A percentile compares a stretch with the other conserved stretches of the same genome.
These are phyloP conservation scores for Drosophila auraria DNA, from an alignment of 1,140 invertebrate genomes.

Conservation along the genomic window DNA sequence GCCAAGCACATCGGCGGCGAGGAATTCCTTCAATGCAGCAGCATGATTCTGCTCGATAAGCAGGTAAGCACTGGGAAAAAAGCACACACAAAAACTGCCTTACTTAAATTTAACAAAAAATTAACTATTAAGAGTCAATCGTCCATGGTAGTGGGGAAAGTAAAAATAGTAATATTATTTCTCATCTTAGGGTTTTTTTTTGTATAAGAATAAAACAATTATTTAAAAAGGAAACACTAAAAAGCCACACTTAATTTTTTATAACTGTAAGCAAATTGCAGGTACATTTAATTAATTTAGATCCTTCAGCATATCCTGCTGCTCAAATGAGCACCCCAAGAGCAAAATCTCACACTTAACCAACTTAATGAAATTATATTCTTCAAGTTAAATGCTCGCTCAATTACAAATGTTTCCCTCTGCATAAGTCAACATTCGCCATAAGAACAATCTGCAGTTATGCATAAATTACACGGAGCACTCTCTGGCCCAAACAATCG, in stretches of 20 bases:
- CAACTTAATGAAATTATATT: constrained; percentile 41
- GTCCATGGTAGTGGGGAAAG: too few species aligned
- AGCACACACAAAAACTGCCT: neutral
- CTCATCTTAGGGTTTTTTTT: too few species aligned
- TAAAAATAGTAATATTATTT: too few species aligned
- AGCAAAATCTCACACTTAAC: constrained; percentile 2
- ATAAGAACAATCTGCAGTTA: constrained; percentile 44
- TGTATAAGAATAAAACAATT: neutral
- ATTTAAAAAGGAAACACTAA: neutral
- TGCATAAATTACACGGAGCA: constrained; percentile 59
- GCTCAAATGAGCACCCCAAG: constrained; percentile 20
- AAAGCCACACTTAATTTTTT: neutral
- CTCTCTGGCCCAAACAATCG: constrained; percentile 33
- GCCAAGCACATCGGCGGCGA: constrained; percentile 83
- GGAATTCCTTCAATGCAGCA: constrained; percentile 83
- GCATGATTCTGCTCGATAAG: constrained; percentile 76
- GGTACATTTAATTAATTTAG: constrained; percentile 7
- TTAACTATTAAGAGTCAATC: too few species aligned
- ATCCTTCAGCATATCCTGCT: neutral
- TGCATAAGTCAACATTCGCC: constrained; percentile 41
- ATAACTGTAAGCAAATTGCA: neutral
- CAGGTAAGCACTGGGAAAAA: constrained; percentile 57
- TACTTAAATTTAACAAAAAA: neutral
- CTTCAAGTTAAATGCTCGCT: constrained; percentile 30
- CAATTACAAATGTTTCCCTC: constrained; percentile 26